These are phyloP conservation scores for Sepioteuthis lessoniana DNA, from an alignment of 2,888 invertebrate genomes.

Conservation along the genomic window DNA sequence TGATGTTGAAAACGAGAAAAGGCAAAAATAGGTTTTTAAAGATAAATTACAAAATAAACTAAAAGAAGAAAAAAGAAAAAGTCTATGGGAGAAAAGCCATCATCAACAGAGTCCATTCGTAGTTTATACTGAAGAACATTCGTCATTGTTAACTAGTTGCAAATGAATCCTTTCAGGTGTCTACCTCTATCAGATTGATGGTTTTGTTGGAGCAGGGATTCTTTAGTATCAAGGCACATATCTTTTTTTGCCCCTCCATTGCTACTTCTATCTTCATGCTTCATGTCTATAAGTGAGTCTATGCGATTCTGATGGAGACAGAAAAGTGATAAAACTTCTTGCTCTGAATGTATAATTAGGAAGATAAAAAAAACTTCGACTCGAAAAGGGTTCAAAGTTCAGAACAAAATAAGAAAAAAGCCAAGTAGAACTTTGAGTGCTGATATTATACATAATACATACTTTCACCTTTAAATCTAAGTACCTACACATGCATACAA, in stretches of 20 bases:
- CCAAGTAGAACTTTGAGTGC: too few species aligned
- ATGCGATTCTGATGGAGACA: background rate
- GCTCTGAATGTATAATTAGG: background rate
- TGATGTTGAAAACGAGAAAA: background rate
- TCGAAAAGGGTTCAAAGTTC: background rate
- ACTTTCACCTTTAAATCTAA: background rate
- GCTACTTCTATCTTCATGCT: background rate
- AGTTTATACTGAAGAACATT: background rate
- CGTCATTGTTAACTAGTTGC: slow-evolving; percentile 14
- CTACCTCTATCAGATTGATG: slow-evolving; percentile 16
- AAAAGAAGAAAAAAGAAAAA: background rate
- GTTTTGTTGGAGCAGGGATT: background rate
- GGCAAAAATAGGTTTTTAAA: background rate
- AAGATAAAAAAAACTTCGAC: background rate
- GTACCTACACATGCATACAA: background rate
- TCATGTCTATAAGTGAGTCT: background rate
- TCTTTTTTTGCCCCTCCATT: background rate
- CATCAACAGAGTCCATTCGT: background rate
- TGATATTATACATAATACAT: background rate
- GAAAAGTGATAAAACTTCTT: slow-evolving; percentile 14
- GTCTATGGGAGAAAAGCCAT: too few species aligned
- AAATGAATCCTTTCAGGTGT: background rate
- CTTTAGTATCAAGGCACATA: background rate
- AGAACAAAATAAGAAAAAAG: background rate
- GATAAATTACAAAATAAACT: background rate